These are phyloP conservation scores for Trogon surrucura DNA, from an alignment of 2,113 vertebrate species.

Conservation along the genomic window DNA sequence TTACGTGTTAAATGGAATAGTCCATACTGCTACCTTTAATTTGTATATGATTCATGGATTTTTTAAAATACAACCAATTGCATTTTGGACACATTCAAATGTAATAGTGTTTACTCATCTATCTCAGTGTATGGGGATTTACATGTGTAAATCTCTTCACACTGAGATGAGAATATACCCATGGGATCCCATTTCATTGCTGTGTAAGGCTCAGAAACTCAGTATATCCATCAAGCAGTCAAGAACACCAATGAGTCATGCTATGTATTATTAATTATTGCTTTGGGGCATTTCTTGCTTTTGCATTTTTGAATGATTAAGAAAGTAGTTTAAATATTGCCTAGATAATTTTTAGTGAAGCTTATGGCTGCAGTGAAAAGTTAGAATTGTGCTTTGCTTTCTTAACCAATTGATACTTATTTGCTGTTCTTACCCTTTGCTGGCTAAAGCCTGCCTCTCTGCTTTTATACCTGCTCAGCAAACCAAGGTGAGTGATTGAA, in stretches of 20 bases:
- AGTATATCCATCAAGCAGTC: constrained; percentile 36
- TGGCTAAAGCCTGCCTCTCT: constrained; percentile 81
- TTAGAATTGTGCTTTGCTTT: constrained; percentile 68
- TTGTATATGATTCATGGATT: not conserved
- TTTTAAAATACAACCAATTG: not conserved
- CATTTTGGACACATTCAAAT: constrained; percentile 2
- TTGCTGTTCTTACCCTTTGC: constrained; percentile 83
- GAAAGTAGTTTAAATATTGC: constrained; percentile 16
- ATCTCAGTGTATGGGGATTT: not conserved
- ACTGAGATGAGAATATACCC: not conserved
- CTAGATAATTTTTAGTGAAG: constrained; percentile 45
- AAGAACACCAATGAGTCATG: constrained; percentile 30
- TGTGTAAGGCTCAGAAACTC: constrained; percentile 37
- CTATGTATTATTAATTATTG: constrained; percentile 37
- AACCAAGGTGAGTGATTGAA: constrained; percentile 78
- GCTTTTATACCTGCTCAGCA: constrained; percentile 77
- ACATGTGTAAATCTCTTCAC: constrained; percentile 39
- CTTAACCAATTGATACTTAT: constrained; percentile 74
- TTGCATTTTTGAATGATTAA: constrained; percentile 35
- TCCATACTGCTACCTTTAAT: not conserved
- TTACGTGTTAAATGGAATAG: not conserved
- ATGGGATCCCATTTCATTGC: constrained; percentile 11
- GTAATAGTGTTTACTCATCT: constrained; percentile 9
- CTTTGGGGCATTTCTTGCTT: constrained; percentile 28
- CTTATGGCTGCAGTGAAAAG: constrained; percentile 54